Base-by-base conservation (phyloP, 2,888 invertebrate genomes). In the Trissolcus brochymenae region DNA sequence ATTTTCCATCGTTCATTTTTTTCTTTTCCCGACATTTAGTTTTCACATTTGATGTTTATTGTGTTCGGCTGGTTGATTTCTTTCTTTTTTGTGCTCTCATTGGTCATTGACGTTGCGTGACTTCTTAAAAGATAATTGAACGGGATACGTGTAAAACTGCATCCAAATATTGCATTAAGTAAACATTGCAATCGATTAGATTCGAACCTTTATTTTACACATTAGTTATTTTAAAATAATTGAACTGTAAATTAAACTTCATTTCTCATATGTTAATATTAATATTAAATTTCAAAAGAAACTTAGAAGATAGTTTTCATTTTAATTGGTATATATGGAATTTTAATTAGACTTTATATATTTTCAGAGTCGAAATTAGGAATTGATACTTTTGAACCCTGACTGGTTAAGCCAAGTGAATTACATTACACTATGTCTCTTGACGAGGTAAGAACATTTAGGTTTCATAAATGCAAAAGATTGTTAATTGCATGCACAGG, bases 381-480 rank as follows among this genome's bases (percentile, higher is more conserved):
- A 68, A 68, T 68, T 68, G 68, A 60, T 40, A 60, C 29, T 68
- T 55, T 29, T 53, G 35, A 53, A 60, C 59, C n/a, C 16, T 40
- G 19, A 64, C 53, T 59, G 35, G 35, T 35, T 11, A 11, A n/a
- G 4, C 4, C 16, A 59, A 14, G 17, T 14, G 40, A 51, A 66
- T 51, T 41, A 57, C 51, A n/a, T 43, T 49, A 35, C 65, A 61
- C 29, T 56, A 76, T 71, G 66, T 70, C 70, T 71, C 71, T 76
- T 50, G 76, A 66, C 50, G 54, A 65, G 61, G 61, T 66, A 71
- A 4, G 25, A 56, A 66, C 51, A 57, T 60, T 62, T 56, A 60
- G 1, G n/a, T 41, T 13, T 60, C 41, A 54, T 7, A 53, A 40
- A 41, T 59, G 41, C 14, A 67, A 59, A 60, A 65, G 49, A 0